Base-by-base conservation (phyloP, 2,888 invertebrate genomes). In the Sturmia bella region DNA sequence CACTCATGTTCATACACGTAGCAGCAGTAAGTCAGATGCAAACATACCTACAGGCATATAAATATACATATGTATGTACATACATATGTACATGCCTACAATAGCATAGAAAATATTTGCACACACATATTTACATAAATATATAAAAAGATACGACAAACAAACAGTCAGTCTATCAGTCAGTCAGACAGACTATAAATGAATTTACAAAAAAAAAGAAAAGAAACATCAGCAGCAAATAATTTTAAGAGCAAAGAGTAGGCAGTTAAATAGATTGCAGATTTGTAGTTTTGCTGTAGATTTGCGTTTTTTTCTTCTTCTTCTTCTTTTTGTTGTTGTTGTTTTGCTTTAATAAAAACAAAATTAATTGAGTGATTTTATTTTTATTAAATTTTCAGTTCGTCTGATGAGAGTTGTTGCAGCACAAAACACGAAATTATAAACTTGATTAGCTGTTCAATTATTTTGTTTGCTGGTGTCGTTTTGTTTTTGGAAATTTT, bases 231-330 rank as follows among this genome's bases (percentile, higher is more conserved):
- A 27, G 1, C 54, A 32, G 24, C 52, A 43, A 56, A 66, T 7
- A 32, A 57, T 66, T 48, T 59, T 43, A 59, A 43, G 59, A 41
- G n/a, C 43, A 59, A 64, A 70, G 56, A 77, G 79, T 73, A 79
- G 79, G 73, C 79, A 79, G 73, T 72, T 56, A 32, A 79, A 63
- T 59, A 76, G 68, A 56, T 76, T 76, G 68, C 66, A 72, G 70
- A 70, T 72, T 81, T 81, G 76, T 77, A 81, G 76, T 81, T 74
- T 80, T 80, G 66, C 54, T 66, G 77, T 61, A 39, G 45, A 61
- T 61, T 66, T 45, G 66, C 12, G 32, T 50, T 56, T 69, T 63
- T 15, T 19, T 63, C 48, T 17, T 54, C 37, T 78, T 61, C 37
- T 11, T 66, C 64, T 48, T 15, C n/a, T n/a, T n/a, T n/a, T n/a